Evolutionary conservation across 2,113 vertebrate species (phyloP), one percentile per base, ranked within the genome.

Genomic region (Burhinus oedicnemus): DNA sequence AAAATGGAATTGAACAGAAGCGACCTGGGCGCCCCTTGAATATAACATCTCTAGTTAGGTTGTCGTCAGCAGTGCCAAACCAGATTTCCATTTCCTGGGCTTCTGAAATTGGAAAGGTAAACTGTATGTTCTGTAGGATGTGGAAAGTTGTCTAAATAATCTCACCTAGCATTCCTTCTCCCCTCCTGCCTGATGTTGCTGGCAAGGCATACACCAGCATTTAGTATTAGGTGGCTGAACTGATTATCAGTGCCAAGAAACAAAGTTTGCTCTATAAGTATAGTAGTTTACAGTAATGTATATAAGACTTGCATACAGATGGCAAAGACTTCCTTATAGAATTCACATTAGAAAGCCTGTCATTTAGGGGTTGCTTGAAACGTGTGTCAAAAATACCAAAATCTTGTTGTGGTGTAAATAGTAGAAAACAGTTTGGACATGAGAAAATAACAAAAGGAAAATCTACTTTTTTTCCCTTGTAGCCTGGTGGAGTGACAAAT

Each of bases 61-160:
- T 99, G 61, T 99, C 99, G 0, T 99, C 99, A 47, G 99, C 99
- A 18, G 99, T 99, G 88, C 99, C 99, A 97, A 99, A 99, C 95
- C 99, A 99, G 98, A 99, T 99, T 89, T 99, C 99, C 30, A 99
- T 99, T 85, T 99, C 99, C 1, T 99, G 99, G 99, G 98, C 99
- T 55, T 99, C 99, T 92, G 99, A 99, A 98, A 99, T 99, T 72
- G 99, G 99, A 95, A 99, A 99, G 98, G 99, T 99, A 97, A 98
- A 82, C 42, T 61, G 9, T 54, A 5, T 49, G 12, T 44, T 94
- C 21, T 90, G 12, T 47, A 34, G 61, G 25, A 34, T 26, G 27
- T 20, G 6, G 26, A 10, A 44, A 74, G 47, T 9, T 9, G 12
- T 29, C 15, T n/a, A 15, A 75, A 58, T 22, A 69, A 44, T 14